These are phyloP conservation scores for Lepidiolamprologus cunningtoni DNA, from an alignment of 2,113 vertebrate species.

Conservation along the genomic window DNA sequence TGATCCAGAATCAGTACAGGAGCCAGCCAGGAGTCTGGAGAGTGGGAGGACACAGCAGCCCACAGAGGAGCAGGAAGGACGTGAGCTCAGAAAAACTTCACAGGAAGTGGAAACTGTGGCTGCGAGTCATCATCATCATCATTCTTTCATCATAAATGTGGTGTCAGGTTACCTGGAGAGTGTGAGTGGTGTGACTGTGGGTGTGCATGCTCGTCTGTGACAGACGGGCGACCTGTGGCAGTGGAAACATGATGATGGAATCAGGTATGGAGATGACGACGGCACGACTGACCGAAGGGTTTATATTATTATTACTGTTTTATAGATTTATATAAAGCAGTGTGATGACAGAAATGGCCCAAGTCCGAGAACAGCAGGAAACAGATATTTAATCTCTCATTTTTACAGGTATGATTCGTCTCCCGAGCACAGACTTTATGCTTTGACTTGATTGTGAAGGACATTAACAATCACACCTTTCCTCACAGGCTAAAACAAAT, in stretches of 20 bases:
- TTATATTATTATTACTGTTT: no score
- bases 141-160: accelerated
- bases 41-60: not conserved
- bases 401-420: not conserved
- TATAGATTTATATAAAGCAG: not conserved
- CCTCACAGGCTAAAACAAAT: not conserved
- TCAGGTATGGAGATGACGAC: not conserved
- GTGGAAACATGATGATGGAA: not conserved
- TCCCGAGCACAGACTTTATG: not conserved
- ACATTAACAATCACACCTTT: not conserved
- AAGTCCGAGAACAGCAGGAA: not conserved
- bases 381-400: not conserved
- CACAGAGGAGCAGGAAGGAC: not conserved
- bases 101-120: not conserved
- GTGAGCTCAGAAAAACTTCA: not conserved
- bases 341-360: not conserved
- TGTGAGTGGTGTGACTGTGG: not conserved
- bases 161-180: not conserved
- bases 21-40: not conserved
- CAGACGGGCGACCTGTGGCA: not conserved
- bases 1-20: not conserved
- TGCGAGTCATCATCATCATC: not conserved
- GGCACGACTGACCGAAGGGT: not conserved
- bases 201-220: not conserved
- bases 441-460: not conserved